phyloP scores from a whole-genome alignment of 2,113 vertebrate genomes.

The Cygnus atratus region DNA sequence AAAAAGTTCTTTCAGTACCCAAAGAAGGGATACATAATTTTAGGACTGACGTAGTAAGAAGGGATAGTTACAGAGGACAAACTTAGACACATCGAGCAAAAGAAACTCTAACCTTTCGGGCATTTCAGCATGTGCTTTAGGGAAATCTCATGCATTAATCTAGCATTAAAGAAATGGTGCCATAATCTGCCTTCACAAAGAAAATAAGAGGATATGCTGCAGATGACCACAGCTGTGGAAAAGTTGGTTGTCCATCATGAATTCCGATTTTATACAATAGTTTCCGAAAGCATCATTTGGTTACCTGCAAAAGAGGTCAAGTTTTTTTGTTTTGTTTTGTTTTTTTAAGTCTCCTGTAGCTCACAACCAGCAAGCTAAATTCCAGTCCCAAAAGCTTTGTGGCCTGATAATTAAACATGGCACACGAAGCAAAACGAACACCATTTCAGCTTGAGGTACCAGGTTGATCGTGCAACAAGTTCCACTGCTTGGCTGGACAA shows the following conservation, averaged over 20 bases:
- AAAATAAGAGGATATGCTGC: not conserved
- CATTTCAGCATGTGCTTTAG: rapidly evolving
- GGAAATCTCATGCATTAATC: not conserved
- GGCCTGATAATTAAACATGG: not conserved
- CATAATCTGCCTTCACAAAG: not conserved
- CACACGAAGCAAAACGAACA: not conserved
- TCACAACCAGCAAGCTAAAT: not conserved
- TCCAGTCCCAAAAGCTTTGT: not conserved
- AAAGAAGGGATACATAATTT: not conserved
- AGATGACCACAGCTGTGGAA: not conserved
- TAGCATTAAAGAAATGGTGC: not conserved
- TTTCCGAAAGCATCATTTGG: not conserved
- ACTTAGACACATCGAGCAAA: not conserved
- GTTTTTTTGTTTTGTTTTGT: not conserved
- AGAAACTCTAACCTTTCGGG: not conserved
- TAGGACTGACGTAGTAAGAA: rapidly evolving
- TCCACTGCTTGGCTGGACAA: not conserved
- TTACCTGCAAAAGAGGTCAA: not conserved
- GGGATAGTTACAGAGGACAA: not conserved
- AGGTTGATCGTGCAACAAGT: not conserved
- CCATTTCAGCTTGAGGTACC: not conserved
- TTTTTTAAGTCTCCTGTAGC: too few species aligned
- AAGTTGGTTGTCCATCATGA: not conserved
- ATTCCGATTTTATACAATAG: not conserved
- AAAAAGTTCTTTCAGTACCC: not conserved